Conservation (phyloP, 2,888 invertebrate genomes). For the Alentia gelatinosa region DNA sequence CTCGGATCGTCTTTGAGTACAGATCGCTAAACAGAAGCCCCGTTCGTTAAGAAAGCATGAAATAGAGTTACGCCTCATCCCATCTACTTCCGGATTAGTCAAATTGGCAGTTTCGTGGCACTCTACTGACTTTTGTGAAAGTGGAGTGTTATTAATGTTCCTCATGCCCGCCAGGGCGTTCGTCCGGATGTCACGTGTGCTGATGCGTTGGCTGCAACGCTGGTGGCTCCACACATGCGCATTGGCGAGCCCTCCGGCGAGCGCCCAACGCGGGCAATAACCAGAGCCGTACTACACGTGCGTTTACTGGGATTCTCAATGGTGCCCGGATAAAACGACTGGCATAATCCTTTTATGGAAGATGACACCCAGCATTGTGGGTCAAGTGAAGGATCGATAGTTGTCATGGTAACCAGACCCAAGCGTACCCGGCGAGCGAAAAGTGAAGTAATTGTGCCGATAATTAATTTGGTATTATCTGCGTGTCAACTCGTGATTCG, state of each 20-base stretch:
- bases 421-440: background rate
- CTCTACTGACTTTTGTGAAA: background rate
- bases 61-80: too few species aligned
- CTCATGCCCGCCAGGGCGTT: background rate
- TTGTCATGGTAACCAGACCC: background rate
- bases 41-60: too few species aligned
- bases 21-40: too few species aligned
- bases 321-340: background rate
- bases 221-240: too few species aligned
- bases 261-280: background rate
- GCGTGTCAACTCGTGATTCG: background rate
- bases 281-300: background rate
- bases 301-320: background rate
- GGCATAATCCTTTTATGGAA: background rate
- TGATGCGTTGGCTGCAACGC: too few species aligned
- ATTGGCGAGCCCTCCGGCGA: background rate
- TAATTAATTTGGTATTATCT: constrained; percentile 1
- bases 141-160: background rate
- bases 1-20: too few species aligned
- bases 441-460: background rate
- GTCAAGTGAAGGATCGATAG: background rate
- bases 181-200: too few species aligned
- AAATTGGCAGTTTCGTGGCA: background rate
- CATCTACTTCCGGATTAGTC: background rate
- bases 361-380: background rate